Conservation (phyloP, 2,888 invertebrate species). For the Halictus ligatus region DNA sequence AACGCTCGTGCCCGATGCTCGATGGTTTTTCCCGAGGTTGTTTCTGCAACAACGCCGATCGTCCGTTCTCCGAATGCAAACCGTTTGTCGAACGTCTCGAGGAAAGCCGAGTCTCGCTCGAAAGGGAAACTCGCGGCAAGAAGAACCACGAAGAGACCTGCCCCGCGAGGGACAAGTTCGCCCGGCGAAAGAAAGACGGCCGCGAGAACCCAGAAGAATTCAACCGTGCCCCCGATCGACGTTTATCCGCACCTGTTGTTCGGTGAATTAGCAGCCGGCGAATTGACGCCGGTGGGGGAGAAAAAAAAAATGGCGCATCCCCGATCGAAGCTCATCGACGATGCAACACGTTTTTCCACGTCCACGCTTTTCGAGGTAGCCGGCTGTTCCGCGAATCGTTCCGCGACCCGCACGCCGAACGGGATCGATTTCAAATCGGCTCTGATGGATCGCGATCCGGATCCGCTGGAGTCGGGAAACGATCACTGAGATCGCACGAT, state of each 20-base stretch:
- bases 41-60: conserved; percentile 14
- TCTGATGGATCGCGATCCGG: conserved; percentile 39
- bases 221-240: conserved; percentile 44
- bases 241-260: conserved; percentile 69
- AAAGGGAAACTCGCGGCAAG: conserved; percentile 40
- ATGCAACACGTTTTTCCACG: conserved; percentile 72
- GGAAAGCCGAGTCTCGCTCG: conserved; percentile 41
- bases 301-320: conserved; percentile 64
- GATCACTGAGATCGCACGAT: neutral
- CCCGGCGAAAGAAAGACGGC: conserved; percentile 43
- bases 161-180: conserved; percentile 48
- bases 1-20: neutral
- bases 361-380: conserved; percentile 60
- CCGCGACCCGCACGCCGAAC: conserved; percentile 39
- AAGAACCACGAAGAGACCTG: conserved; percentile 20
- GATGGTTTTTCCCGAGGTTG: conserved; percentile 14
- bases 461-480: conserved; percentile 29
- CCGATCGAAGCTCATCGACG: conserved; percentile 66
- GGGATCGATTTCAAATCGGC: conserved; percentile 41
- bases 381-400: conserved; percentile 61
- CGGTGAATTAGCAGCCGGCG: conserved; percentile 58
- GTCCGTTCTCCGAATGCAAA: conserved; percentile 50
- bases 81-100: conserved; percentile 28
- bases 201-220: conserved; percentile 44
- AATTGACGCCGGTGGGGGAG: conserved; percentile 53